Conservation (phyloP, 2,888 invertebrate species). For the Ochlodes sylvanus region DNA sequence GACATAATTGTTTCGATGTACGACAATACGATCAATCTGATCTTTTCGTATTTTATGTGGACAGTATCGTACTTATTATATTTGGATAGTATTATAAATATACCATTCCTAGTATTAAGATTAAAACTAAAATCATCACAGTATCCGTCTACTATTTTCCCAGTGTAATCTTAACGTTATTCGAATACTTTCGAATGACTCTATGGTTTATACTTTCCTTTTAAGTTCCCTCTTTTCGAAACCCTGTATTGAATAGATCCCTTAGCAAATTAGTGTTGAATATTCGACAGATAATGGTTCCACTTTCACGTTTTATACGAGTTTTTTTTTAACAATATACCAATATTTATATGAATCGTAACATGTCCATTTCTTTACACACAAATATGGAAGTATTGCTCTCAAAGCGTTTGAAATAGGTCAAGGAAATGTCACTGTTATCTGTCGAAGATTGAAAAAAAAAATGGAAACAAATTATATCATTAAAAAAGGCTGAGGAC, state of each 20-base stretch:
- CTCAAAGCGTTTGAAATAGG: background rate
- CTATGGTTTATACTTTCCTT: slow-evolving; percentile 46
- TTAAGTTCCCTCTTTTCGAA: slow-evolving; percentile 52
- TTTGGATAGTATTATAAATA: slow-evolving; percentile 38
- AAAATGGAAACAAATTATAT: slow-evolving; percentile 70
- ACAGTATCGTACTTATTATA: slow-evolving; percentile 15
- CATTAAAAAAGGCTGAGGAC: slow-evolving; percentile 84
- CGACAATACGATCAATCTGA: too few relatives aligned
- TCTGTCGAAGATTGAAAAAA: slow-evolving; percentile 62
- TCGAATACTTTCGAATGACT: slow-evolving; percentile 45
- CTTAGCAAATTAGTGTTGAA: slow-evolving; percentile 77
- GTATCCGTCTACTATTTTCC: slow-evolving; percentile 59
- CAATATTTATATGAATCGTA: background rate
- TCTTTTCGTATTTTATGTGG: too few relatives aligned
- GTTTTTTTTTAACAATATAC: slow-evolving; percentile 26
- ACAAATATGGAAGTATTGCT: background rate
- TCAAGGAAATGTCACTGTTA: slow-evolving; percentile 46
- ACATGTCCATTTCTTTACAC: background rate
- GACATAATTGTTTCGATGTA: too few relatives aligned
- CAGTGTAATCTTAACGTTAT: slow-evolving; percentile 19
- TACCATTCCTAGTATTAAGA: slow-evolving; percentile 57
- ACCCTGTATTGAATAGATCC: slow-evolving; percentile 80
- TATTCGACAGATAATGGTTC: slow-evolving; percentile 60
- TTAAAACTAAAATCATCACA: slow-evolving; percentile 55
- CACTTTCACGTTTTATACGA: background rate